Conservation (phyloP, 1,140 invertebrate genomes). For the Bombyx mandarina region DNA sequence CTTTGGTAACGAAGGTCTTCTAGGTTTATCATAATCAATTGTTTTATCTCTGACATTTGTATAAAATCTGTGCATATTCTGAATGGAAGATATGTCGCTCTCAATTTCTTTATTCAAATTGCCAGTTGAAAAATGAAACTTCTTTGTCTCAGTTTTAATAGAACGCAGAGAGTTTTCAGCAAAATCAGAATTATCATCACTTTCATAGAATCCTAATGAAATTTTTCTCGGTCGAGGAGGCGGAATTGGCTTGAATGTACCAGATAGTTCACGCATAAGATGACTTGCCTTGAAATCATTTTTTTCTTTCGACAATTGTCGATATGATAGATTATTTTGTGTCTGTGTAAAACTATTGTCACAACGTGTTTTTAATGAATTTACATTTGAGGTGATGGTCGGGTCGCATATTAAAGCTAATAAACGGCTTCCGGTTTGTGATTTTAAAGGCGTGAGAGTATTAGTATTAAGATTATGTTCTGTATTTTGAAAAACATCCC, state of each 20-base stretch:
- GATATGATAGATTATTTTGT: conserved; percentile 8
- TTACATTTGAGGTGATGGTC: conserved; percentile 35
- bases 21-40: conserved; percentile 26
- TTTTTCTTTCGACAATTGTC: conserved; percentile 5
- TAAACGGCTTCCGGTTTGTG: conserved; percentile 58
- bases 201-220: conserved; percentile 52
- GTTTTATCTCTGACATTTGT: conserved; percentile 40
- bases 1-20: conserved; percentile 75
- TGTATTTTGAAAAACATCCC: no score
- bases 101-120: conserved; percentile 68
- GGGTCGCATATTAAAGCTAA: conserved; percentile 52
- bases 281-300: neutral
- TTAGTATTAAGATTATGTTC: no score
- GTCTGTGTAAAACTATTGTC: conserved; percentile 18
- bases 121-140: conserved; percentile 64
- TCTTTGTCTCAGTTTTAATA: conserved; percentile 58
- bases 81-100: conserved; percentile 63
- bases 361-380: conserved; percentile 20
- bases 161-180: conserved; percentile 42
- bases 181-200: conserved; percentile 54
- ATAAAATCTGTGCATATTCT: conserved; percentile 53
- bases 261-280: conserved; percentile 14
- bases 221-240: conserved; percentile 46
- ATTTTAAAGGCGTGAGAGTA: conserved; percentile 44
- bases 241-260: conserved; percentile 35